Percentiles rank a stretch among this genome's conserved stretches.
These are phyloP conservation scores for Myodes glareolus DNA, from an alignment of 2,113 vertebrate species.

Conservation along the genomic window DNA sequence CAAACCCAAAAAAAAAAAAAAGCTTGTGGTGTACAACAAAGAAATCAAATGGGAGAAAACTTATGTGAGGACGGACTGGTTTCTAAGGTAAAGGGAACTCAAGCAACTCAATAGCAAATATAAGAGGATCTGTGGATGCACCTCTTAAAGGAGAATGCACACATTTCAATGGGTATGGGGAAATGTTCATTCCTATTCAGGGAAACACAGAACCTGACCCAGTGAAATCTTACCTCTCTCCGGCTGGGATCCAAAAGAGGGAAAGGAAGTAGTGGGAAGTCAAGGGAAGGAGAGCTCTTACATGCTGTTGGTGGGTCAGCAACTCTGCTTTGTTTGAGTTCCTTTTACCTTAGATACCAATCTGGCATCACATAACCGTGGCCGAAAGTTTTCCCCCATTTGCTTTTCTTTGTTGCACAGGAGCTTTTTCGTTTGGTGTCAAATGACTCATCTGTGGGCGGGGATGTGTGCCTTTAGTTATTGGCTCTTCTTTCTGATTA, in stretches of 20 bases:
- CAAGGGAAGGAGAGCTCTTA: not conserved
- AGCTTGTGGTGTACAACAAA: not conserved
- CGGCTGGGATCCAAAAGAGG: not conserved
- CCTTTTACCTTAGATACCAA: too few species aligned
- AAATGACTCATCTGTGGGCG: not conserved
- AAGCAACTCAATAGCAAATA: not conserved
- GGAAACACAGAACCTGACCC: not conserved
- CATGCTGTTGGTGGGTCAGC: too few species aligned
- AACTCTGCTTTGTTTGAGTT: not conserved
- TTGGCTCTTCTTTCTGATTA: not conserved
- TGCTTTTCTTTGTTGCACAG: not conserved
- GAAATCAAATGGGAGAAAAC: not conserved
- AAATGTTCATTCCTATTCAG: not conserved
- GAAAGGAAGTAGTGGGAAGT: not conserved
- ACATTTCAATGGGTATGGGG: not conserved
- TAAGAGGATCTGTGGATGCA: not conserved
- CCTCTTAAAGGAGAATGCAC: not conserved
- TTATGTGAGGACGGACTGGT: not conserved
- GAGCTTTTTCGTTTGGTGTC: not conserved
- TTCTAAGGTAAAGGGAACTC: not conserved
- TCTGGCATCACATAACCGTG: not conserved
- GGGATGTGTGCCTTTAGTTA: not conserved
- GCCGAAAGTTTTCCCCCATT: not conserved
- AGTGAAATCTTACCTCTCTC: not conserved
- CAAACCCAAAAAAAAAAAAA: not conserved